Percentiles rank a stretch among this genome's conserved stretches.
Evolutionary conservation across 2,797 vertebrate genomes (phyloP).

Genomic region (Mus caroli): DNA sequence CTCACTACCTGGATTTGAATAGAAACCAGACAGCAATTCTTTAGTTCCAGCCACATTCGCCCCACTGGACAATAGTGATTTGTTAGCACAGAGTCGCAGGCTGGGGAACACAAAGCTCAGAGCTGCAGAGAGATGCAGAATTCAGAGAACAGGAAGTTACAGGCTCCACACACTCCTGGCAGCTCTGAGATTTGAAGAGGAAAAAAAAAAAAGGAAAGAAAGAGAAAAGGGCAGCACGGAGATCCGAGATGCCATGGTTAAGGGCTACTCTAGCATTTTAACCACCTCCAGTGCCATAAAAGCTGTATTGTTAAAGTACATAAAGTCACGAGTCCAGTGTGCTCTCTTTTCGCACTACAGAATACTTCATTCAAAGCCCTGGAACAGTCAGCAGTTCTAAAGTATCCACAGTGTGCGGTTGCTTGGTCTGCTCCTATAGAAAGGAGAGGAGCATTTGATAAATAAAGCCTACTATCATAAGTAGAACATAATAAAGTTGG

Average conservation of each 20-base stretch:
- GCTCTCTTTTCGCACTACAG: conserved; percentile 82
- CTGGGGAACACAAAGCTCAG: conserved; percentile 95
- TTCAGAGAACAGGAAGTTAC: conserved; percentile 97
- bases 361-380: conserved; percentile 71
- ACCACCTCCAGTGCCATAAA: conserved; percentile 87
- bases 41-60: conserved; percentile 93
- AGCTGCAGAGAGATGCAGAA: conserved; percentile 90
- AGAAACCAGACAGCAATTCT: conserved; percentile 97
- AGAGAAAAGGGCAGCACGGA: conserved; percentile 82
- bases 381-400: conserved; percentile 75
- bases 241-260: conserved; percentile 89
- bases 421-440: conserved; percentile 25
- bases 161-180: conserved; percentile 94
- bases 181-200: conserved; percentile 86
- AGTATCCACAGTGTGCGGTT: conserved; percentile 57
- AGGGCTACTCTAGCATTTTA: conserved; percentile 87
- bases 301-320: conserved; percentile 86
- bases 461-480: conserved; percentile 61
- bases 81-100: conserved; percentile 95
- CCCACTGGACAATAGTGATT: conserved; percentile 96
- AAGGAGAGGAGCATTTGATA: conserved; percentile 62
- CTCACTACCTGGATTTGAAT: conserved; percentile 97
- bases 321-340: conserved; percentile 85
- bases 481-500: conserved; percentile 61
- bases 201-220: background rate